Evolutionary conservation across 2,797 vertebrate species (phyloP).

Genomic region (Capromys pilorides): DNA sequence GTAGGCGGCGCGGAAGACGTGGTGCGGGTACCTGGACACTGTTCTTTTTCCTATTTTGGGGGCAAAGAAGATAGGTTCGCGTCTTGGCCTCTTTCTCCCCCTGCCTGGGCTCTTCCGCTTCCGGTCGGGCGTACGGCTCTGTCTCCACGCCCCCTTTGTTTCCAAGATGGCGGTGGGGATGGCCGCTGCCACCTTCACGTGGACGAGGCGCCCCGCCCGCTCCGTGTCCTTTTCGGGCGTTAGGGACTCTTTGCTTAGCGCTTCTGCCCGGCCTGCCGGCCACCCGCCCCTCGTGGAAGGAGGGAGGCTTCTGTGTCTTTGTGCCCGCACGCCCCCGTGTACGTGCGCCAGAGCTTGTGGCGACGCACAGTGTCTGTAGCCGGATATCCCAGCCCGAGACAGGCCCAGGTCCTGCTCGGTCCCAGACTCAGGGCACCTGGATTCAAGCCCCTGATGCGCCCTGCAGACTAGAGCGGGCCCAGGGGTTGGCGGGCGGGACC

Average conservation of each 20-base stretch:
- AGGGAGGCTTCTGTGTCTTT: background rate
- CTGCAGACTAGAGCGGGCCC: background rate
- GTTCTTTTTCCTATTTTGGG: background rate
- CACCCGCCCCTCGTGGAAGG: background rate
- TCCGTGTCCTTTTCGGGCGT: background rate
- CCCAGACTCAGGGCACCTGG: background rate
- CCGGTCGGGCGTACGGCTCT: constrained; percentile 31
- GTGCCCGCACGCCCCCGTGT: accelerated
- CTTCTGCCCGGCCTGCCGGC: background rate
- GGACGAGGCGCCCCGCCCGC: background rate
- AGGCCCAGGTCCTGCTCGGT: accelerated
- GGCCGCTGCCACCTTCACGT: background rate
- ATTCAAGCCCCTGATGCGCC: accelerated
- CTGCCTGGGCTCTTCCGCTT: constrained; percentile 71
- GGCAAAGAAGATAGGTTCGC: too few relatives aligned
- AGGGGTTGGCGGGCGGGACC: background rate
- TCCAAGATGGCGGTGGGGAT: constrained; percentile 75
- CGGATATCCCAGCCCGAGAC: accelerated
- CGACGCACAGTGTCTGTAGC: background rate
- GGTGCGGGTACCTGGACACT: background rate
- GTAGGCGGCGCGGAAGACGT: background rate
- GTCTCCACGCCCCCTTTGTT: constrained; percentile 81
- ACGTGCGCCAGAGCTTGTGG: too few relatives aligned
- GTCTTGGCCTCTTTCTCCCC: background rate
- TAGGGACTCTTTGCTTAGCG: background rate